Conservation (phyloP, 2,888 invertebrate species). For the Dasypogon diadema region DNA sequence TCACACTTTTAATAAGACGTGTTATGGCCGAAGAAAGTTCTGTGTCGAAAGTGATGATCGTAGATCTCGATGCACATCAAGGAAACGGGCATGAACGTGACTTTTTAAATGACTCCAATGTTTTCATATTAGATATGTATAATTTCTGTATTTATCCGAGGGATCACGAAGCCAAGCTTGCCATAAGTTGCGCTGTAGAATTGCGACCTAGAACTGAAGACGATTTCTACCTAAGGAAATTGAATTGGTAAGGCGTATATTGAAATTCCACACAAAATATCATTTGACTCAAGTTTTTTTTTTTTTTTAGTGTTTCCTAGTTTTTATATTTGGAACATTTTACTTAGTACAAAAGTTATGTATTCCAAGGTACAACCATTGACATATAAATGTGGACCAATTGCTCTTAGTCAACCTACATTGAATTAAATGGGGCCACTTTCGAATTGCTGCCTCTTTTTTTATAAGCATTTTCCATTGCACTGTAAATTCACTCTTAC, state of each 20-base stretch:
- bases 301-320: no score
- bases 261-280: no score
- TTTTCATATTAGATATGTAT: slow-evolving; percentile 91
- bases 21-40: slow-evolving; percentile 72
- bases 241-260: slow-evolving; percentile 77
- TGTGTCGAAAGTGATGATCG: slow-evolving; percentile 82
- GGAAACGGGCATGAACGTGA: slow-evolving; percentile 91
- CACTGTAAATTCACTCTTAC: no score
- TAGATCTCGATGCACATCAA: slow-evolving; percentile 94
- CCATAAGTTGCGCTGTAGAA: slow-evolving; percentile 79
- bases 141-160: slow-evolving; percentile 85
- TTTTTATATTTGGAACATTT: no score
- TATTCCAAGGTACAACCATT: no score
- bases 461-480: no score
- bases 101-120: slow-evolving; percentile 76
- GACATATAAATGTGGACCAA: no score
- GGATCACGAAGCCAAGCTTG: slow-evolving; percentile 79
- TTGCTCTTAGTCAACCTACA: no score
- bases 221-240: slow-evolving; percentile 76
- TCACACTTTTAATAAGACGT: slow-evolving; percentile 81
- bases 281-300: no score
- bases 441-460: no score
- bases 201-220: slow-evolving; percentile 75
- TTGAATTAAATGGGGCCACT: no score
- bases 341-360: not conserved